These are phyloP conservation scores for Tupiocoris notatus DNA, from an alignment of 2,888 invertebrate genomes.

Conservation along the genomic window DNA sequence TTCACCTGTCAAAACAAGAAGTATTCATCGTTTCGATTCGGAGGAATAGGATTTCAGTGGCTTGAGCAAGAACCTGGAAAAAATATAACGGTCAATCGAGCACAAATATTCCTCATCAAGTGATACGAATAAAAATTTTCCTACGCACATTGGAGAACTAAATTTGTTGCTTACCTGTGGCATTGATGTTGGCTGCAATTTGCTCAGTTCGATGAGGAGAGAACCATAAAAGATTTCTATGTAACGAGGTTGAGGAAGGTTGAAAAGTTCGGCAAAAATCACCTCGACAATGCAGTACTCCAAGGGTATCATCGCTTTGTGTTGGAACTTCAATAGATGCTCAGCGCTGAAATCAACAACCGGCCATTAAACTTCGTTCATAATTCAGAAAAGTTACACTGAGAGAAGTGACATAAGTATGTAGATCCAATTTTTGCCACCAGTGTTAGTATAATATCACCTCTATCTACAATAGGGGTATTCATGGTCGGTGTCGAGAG, in stretches of 20 bases:
- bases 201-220: conserved; percentile 93
- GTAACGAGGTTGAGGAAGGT: conserved; percentile 84
- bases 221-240: conserved; percentile 93
- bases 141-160: too few species aligned
- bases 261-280: conserved; percentile 90
- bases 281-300: conserved; percentile 99
- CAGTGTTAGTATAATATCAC: too few species aligned
- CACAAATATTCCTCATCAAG: not conserved
- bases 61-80: conserved; percentile 80
- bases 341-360: conserved; percentile 64
- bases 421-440: too few species aligned
- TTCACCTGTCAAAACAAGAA: conserved; percentile 87
- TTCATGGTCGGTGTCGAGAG: too few species aligned
- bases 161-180: conserved; percentile 80
- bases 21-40: conserved; percentile 96
- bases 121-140: not conserved
- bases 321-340: conserved; percentile 85
- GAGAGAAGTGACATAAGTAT: too few species aligned
- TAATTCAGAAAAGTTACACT: not conserved
- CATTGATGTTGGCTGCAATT: conserved; percentile 93
- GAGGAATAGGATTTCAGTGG: conserved; percentile 94
- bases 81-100: not conserved
- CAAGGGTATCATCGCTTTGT: conserved; percentile 89
- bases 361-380: not conserved
- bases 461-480: too few species aligned